Conservation (phyloP, 2,888 invertebrate species). For the Leptodirus hochenwartii region DNA sequence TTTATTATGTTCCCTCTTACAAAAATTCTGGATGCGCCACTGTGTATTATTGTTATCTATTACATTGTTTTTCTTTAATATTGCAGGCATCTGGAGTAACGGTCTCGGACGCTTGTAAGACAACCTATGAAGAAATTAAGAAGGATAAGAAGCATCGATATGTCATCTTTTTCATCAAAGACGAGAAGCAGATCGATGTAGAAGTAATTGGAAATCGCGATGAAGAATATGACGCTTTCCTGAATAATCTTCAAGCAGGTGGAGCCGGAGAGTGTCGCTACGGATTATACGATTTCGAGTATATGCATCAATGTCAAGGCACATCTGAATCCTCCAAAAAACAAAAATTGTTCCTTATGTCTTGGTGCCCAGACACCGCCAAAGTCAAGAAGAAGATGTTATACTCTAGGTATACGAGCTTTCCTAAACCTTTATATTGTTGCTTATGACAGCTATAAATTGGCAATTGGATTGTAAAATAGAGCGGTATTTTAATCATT, state of each 20-base stretch:
- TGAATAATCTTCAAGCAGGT: constrained; percentile 78
- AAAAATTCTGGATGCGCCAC: no score
- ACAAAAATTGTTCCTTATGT: constrained; percentile 95
- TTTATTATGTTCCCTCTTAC: no score
- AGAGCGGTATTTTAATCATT: no score
- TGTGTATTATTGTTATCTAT: no score
- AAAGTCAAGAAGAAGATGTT: constrained; percentile 80
- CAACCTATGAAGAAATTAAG: constrained; percentile 91
- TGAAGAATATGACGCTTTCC: constrained; percentile 85
- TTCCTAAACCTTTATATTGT: background rate
- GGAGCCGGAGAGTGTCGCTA: constrained; percentile 95
- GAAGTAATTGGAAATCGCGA: constrained; percentile 81
- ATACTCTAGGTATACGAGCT: constrained; percentile 42
- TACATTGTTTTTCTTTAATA: no score
- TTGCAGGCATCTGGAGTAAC: constrained; percentile 89
- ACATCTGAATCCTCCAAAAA: constrained; percentile 94
- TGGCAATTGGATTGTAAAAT: no score
- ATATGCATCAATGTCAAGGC: constrained; percentile 93
- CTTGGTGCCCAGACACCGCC: constrained; percentile 97
- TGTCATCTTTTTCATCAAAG: constrained; percentile 89
- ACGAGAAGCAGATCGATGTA: constrained; percentile 91
- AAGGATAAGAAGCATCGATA: constrained; percentile 95
- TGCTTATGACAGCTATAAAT: no score
- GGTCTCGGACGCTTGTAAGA: constrained; percentile 89
- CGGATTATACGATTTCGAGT: constrained; percentile 95